Conservation (phyloP, 2,113 vertebrate genomes). For the Picathartes gymnocephalus region DNA sequence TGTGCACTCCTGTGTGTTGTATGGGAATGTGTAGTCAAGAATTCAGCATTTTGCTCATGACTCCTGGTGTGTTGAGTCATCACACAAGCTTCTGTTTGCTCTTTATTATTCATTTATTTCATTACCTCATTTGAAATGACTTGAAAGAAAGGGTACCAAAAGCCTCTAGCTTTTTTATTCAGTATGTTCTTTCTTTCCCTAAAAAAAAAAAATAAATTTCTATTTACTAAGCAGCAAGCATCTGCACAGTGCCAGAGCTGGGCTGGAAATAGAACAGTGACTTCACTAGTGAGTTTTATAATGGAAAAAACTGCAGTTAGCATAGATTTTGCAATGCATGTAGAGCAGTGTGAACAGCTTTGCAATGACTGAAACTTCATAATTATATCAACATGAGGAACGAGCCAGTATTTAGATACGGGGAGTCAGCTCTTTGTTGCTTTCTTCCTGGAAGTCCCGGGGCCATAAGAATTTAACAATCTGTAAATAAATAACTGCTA, state of each 20-base stretch:
- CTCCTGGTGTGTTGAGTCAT: slow-evolving; percentile 22
- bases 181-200: neutral
- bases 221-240: slow-evolving; percentile 53
- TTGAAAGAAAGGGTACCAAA: slow-evolving; percentile 37
- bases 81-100: neutral
- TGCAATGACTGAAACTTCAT: slow-evolving; percentile 45
- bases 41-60: slow-evolving; percentile 12
- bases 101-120: slow-evolving; percentile 29
- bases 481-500: slow-evolving; percentile 52
- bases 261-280: slow-evolving; percentile 64
- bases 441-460: slow-evolving; percentile 33
- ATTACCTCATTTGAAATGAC: slow-evolving; percentile 27
- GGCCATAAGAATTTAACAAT: slow-evolving; percentile 30
- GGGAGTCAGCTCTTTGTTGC: neutral
- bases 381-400: slow-evolving; percentile 45
- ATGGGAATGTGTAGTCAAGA: neutral
- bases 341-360: slow-evolving; percentile 51
- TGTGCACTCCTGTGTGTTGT: neutral
- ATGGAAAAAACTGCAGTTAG: slow-evolving; percentile 62
- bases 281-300: slow-evolving; percentile 54
- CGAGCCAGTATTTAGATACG: slow-evolving; percentile 38
- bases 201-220: neutral
- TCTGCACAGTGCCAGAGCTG: slow-evolving; percentile 13
- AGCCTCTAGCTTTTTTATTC: slow-evolving; percentile 36
- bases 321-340: slow-evolving; percentile 42